phyloP scores from a whole-genome alignment of 2,113 vertebrate species.

The Lepidothrix coronata region DNA sequence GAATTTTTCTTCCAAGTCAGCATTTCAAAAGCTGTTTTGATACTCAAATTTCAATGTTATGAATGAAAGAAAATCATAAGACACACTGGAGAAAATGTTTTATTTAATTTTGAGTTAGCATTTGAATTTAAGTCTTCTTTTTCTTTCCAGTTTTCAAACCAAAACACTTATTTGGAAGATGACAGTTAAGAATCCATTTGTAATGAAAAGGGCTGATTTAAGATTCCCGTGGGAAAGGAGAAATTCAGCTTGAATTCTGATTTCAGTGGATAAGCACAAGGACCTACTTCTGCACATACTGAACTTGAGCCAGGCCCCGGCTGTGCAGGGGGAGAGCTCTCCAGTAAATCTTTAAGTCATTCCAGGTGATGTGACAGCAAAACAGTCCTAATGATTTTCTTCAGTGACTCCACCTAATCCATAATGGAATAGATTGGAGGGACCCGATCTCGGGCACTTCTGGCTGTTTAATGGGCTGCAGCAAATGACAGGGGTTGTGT shows the following conservation, averaged over 20 bases:
- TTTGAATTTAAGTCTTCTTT: neutral
- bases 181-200: neutral
- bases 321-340: neutral
- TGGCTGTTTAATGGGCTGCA: neutral
- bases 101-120: neutral
- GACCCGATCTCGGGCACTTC: neutral
- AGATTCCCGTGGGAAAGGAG: neutral
- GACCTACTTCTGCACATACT: neutral
- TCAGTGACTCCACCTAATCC: neutral
- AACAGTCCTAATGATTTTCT: neutral
- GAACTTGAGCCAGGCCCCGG: neutral
- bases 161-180: neutral
- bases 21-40: neutral
- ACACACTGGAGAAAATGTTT: neutral
- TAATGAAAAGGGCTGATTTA: neutral
- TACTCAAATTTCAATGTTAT: neutral
- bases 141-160: neutral
- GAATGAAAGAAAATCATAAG: neutral
- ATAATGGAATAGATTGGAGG: neutral
- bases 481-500: neutral
- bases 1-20: neutral
- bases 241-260: neutral
- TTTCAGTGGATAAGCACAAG: neutral
- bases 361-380: neutral
- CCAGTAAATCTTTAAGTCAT: neutral